Evolutionary conservation across 2,113 vertebrate genomes (phyloP), one percentile per base, ranked within the genome.

Genomic region (Glaucomys volans): DNA sequence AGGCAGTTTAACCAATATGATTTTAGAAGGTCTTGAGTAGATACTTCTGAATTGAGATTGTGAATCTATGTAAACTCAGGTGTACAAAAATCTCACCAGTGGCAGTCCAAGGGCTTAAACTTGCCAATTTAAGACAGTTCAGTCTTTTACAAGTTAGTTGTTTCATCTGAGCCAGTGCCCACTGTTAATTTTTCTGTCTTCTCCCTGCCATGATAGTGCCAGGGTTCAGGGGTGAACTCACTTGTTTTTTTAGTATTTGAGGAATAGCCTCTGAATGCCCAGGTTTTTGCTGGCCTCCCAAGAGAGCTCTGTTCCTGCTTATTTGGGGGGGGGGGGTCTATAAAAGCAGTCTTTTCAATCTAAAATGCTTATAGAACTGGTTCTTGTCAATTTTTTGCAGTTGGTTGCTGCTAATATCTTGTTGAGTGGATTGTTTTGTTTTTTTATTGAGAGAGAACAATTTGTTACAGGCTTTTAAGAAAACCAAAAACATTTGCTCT

Each of bases 401-500:
- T 95, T 85, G 30, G 40, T 69, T 81, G 72, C 47, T 62, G 1
- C 92, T 97, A 88, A 30, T 87, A 66, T 81, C 94, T 81, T 66
- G 32, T 71, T 93, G 92, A 96, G 69, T 97, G 50, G 32, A 67
- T 59, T 80, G 22, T 67, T 59, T 90, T 92, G 35, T 69, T 89
- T 84, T 84, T 87, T 92, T 57, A 50, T 57, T 96, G 86, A 75
- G 54, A 94, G 91, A 93, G 90, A 96, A 96, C 83, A 96, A 95
- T 87, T 90, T 90, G 93, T 93, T 91, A 96, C 71, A 96, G 75
- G 87, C 94, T 90, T 94, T 93, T 89, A 95, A 85, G 90, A 88
- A 97, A 97, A 97, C 64, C 69, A n/a, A 37, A 98, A 97, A 83
- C 77, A 95, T 93, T 91, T 69, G 0, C 75, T 91, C 64, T 96